Percentiles rank a stretch among this genome's conserved stretches.
Evolutionary conservation across 1,140 invertebrate genomes (phyloP).

Genomic region (Holcopasites calliopsidis): DNA sequence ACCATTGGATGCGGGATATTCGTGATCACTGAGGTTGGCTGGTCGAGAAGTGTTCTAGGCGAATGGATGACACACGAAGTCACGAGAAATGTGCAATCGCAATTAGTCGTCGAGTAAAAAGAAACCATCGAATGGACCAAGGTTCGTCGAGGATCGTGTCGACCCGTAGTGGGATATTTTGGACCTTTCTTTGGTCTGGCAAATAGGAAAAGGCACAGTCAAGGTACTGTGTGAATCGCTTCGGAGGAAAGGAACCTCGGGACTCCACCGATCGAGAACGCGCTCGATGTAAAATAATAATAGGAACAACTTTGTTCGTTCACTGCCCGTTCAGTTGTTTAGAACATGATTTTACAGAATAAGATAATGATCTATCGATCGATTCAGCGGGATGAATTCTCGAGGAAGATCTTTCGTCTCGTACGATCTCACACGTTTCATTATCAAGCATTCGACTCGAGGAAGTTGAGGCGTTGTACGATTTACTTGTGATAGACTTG

Average conservation of each 20-base stretch:
- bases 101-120: slow-evolving; percentile 15
- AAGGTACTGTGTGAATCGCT: too few relatives aligned
- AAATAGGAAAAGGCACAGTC: not conserved
- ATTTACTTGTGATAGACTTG: too few relatives aligned
- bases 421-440: not conserved
- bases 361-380: slow-evolving; percentile 34
- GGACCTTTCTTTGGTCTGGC: not conserved
- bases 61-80: slow-evolving; percentile 31
- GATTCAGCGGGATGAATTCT: slow-evolving; percentile 26
- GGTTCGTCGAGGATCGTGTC: not conserved
- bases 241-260: not conserved
- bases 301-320: slow-evolving; percentile 23
- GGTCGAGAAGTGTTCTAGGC: slow-evolving; percentile 63
- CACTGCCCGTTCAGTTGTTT: slow-evolving; percentile 37
- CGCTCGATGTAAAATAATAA: not conserved
- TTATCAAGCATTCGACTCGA: too few relatives aligned
- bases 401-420: not conserved
- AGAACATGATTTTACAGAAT: not conserved
- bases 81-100: slow-evolving; percentile 53
- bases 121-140: not conserved
- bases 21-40: slow-evolving; percentile 69
- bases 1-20: slow-evolving; percentile 26
- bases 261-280: not conserved
- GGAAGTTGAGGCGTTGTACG: slow-evolving; percentile 48
- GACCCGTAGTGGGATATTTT: not conserved